Evolutionary conservation across 2,113 vertebrate species (phyloP).

Genomic region (Ranitomeya variabilis): DNA sequence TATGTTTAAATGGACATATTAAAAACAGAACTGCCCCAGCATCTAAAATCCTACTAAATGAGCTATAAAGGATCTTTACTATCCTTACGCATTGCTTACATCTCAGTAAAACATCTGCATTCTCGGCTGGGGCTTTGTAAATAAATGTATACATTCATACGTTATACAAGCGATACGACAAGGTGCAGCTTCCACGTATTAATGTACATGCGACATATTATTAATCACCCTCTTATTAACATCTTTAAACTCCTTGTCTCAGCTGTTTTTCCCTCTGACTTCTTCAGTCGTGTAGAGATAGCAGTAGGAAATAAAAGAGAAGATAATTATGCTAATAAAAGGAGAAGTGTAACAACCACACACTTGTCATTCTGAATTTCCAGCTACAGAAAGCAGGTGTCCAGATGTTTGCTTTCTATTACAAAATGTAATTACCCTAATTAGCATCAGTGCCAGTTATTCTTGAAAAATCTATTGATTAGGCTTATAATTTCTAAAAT

Average conservation of each 20-base stretch:
- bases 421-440: constrained; percentile 55
- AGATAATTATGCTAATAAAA: constrained; percentile 56
- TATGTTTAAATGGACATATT: neutral
- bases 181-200: neutral
- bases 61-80: neutral
- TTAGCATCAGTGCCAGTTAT: constrained; percentile 53
- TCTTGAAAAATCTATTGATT: constrained; percentile 55
- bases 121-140: constrained; percentile 34
- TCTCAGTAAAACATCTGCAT: constrained; percentile 34
- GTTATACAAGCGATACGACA: constrained; percentile 19
- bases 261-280: constrained; percentile 32
- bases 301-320: constrained; percentile 43
- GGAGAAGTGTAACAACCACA: constrained; percentile 48
- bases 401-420: constrained; percentile 52
- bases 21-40: neutral
- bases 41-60: neutral
- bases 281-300: constrained; percentile 50
- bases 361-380: constrained; percentile 56
- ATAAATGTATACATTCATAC: constrained; percentile 30
- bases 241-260: constrained; percentile 24
- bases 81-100: neutral
- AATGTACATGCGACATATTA: constrained; percentile 20
- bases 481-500: constrained; percentile 58
- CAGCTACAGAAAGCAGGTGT: constrained; percentile 53
- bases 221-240: constrained; percentile 42